Percentiles rank a stretch among this genome's conserved stretches.
These are phyloP conservation scores for Muscina levida DNA, from an alignment of 2,888 invertebrate species.

Conservation along the genomic window DNA sequence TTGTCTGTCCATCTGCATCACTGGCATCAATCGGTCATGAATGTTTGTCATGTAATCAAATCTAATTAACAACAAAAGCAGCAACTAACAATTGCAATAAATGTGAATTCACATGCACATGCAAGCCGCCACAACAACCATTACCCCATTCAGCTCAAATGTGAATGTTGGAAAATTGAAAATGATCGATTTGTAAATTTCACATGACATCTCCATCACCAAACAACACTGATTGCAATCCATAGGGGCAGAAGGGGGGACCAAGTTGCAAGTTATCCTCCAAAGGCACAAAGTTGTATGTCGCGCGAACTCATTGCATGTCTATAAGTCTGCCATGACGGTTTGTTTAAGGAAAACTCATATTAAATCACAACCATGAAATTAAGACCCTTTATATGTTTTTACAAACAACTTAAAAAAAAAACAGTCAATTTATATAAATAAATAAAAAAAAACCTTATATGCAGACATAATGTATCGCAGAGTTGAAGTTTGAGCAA, in stretches of 20 bases:
- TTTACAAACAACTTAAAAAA: too few relatives aligned
- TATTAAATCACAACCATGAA: constrained; percentile 62
- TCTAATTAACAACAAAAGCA: constrained; percentile 60
- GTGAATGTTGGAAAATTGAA: constrained; percentile 26
- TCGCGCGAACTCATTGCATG: neutral
- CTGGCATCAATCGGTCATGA: neutral
- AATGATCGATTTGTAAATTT: constrained; percentile 39
- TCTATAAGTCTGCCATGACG: neutral
- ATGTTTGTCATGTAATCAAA: constrained; percentile 60
- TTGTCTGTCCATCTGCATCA: neutral
- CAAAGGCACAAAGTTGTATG: neutral
- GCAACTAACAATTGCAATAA: constrained; percentile 5
- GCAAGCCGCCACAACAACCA: too few relatives aligned
- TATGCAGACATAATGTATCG: neutral
- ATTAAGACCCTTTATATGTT: constrained; percentile 34
- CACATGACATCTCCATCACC: constrained; percentile 25
- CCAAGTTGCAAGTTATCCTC: too few relatives aligned
- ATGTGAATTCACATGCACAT: neutral
- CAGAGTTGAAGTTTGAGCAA: neutral
- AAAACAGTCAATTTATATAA: neutral
- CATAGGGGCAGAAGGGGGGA: too few relatives aligned
- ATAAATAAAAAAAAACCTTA: constrained; percentile 25
- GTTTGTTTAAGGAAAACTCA: constrained; percentile 43
- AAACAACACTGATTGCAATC: neutral
- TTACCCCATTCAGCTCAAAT: neutral